These are phyloP conservation scores for Trachelus troglodyta DNA, from an alignment of 2,888 invertebrate genomes.

Conservation along the genomic window DNA sequence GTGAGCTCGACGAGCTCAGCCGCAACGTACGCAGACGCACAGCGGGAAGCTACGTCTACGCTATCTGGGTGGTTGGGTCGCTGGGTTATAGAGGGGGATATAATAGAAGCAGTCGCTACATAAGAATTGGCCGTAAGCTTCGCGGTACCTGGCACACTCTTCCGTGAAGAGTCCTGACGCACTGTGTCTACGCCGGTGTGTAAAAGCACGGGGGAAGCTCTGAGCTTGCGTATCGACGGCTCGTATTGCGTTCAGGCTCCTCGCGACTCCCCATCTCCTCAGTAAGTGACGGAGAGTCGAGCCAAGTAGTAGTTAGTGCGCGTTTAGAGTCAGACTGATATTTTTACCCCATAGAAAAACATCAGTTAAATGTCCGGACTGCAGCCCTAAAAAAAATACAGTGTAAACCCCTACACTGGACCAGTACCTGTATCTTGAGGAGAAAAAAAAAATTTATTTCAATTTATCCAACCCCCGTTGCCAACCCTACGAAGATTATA, in stretches of 20 bases:
- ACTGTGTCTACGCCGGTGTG: neutral
- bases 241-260: neutral
- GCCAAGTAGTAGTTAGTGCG: slow-evolving; percentile 31
- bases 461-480: neutral
- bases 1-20: neutral
- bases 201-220: slow-evolving; percentile 1
- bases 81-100: neutral
- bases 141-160: neutral
- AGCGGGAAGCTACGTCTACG: neutral
- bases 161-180: neutral
- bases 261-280: slow-evolving; percentile 13
- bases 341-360: neutral
- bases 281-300: slow-evolving; percentile 18
- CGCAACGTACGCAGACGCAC: neutral
- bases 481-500: neutral
- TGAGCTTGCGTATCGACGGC: slow-evolving; percentile 7
- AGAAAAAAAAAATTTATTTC: no score
- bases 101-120: neutral
- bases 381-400: neutral
- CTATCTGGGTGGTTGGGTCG: neutral
- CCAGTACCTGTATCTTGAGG: no score
- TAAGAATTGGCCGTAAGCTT: neutral
- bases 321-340: slow-evolving; percentile 31
- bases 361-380: neutral
- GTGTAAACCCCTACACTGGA: neutral